Conservation (phyloP, 2,888 invertebrate genomes). For the Tipula helvola region DNA sequence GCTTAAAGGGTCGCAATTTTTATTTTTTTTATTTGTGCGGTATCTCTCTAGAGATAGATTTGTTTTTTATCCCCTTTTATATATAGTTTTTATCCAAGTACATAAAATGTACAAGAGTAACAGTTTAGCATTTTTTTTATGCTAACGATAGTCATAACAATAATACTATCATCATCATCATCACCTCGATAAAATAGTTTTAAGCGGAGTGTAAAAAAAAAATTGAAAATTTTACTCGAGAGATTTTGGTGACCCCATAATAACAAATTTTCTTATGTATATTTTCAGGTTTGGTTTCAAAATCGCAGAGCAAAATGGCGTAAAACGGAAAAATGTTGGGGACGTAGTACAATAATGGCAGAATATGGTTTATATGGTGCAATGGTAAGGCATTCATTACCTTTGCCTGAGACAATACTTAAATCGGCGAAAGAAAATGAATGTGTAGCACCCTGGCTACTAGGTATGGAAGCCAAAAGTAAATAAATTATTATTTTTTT, state of each 20-base stretch:
- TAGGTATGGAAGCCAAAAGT: conserved; percentile 61
- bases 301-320: conserved; percentile 98
- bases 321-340: conserved; percentile 99
- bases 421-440: conserved; percentile 96
- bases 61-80: background rate
- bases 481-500: conserved; percentile 27
- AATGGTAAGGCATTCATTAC: conserved; percentile 98
- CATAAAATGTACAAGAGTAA: background rate
- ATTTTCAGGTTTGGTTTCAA: conserved; percentile 83
- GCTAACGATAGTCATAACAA: conserved; percentile 1
- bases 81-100: background rate
- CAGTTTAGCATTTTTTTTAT: background rate
- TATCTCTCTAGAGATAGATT: background rate
- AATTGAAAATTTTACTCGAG: background rate
- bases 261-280: too few relatives aligned
- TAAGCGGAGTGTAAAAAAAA: background rate
- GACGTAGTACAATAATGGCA: conserved; percentile 98
- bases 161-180: background rate
- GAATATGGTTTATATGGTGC: conserved; percentile 99
- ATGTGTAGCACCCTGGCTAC: conserved; percentile 96
- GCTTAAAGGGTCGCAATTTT: background rate
- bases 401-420: conserved; percentile 95
- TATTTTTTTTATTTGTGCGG: background rate
- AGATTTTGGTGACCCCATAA: background rate
- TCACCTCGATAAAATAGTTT: background rate